phyloP scores from a whole-genome alignment of 2,797 vertebrate genomes.

The Sparus aurata region DNA sequence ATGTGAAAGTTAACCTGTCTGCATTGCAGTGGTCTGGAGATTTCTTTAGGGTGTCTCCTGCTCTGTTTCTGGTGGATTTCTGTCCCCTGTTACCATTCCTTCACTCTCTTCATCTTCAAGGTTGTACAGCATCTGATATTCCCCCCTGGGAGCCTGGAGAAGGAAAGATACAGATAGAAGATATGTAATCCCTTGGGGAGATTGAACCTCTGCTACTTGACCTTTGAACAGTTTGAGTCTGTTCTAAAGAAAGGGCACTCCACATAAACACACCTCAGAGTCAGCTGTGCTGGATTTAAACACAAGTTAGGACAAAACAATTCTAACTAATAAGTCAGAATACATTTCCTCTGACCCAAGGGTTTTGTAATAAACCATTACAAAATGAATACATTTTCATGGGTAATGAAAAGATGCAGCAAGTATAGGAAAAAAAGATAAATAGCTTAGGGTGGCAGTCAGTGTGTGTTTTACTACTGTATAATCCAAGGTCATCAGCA shows the following conservation, averaged over 20 bases:
- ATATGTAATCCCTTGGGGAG: neutral
- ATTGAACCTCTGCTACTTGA: neutral
- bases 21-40: neutral
- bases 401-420: neutral
- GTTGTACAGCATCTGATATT: neutral
- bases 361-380: neutral
- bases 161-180: slow-evolving; percentile 6
- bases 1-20: slow-evolving; percentile 19
- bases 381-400: neutral
- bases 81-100: neutral
- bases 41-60: neutral
- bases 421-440: neutral
- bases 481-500: neutral
- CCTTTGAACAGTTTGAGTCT: neutral
- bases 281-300: neutral
- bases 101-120: slow-evolving; percentile 1
- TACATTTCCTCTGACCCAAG: too few species aligned
- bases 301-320: too few species aligned
- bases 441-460: neutral
- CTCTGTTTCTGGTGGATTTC: neutral
- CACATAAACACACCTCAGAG: neutral
- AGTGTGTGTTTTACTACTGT: neutral
- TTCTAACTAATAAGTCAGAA: neutral
- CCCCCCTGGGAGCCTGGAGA: neutral
- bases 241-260: neutral